These are phyloP conservation scores for Eulemur coronatus DNA, from an alignment of 2,797 vertebrate genomes.

Conservation along the genomic window DNA sequence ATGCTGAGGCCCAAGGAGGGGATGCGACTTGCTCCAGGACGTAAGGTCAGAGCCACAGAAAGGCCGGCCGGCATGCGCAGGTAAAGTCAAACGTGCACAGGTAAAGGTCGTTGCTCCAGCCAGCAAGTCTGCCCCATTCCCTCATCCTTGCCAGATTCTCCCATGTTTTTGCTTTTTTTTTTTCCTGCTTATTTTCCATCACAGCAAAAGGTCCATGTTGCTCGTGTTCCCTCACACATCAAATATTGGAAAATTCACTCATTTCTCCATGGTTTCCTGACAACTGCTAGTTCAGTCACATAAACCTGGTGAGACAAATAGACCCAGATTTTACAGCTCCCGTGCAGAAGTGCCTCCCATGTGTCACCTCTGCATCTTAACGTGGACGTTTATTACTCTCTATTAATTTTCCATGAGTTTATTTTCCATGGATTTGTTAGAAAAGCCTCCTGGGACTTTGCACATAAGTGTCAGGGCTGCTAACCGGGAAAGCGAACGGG, in stretches of 20 bases:
- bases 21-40: neutral
- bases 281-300: neutral
- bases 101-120: neutral
- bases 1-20: neutral
- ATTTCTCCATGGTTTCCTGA: neutral
- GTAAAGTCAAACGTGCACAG: too few relatives aligned
- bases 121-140: neutral
- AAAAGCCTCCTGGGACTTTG: neutral
- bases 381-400: neutral
- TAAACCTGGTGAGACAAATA: fast-evolving
- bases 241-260: neutral
- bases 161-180: fast-evolving
- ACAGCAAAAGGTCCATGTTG: neutral
- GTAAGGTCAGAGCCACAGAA: neutral
- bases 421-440: neutral
- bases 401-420: neutral
- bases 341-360: fast-evolving
- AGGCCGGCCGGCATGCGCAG: neutral
- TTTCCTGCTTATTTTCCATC: neutral
- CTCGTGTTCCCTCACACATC: fast-evolving
- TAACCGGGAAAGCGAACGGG: fast-evolving
- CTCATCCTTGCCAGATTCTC: neutral
- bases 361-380: neutral
- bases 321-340: neutral
- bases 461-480: neutral